Evolutionary conservation across 2,797 vertebrate genomes (phyloP).

Genomic region (Hypotaenidia philippensis): DNA sequence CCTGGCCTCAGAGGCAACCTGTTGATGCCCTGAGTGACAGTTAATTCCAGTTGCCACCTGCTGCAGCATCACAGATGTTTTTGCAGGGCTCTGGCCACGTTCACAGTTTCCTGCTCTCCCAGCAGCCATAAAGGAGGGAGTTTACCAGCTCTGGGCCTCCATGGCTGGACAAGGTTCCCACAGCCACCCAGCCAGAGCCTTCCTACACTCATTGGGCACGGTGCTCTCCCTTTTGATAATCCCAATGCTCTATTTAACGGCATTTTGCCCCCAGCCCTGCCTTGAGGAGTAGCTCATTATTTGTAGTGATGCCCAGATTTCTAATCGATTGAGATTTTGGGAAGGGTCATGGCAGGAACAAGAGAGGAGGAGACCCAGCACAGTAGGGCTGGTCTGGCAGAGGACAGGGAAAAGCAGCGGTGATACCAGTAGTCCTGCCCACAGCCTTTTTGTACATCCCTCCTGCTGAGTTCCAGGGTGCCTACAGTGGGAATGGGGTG

Average conservation of each 20-base stretch:
- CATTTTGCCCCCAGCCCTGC: background rate
- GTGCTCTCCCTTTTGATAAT: background rate
- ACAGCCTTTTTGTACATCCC: background rate
- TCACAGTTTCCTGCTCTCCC: background rate
- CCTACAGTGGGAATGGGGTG: rapidly evolving
- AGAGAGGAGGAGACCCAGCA: background rate
- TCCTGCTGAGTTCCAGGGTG: background rate
- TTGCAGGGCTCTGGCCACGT: rapidly evolving
- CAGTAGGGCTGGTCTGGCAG: background rate
- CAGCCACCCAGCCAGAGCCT: background rate
- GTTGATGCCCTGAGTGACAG: background rate
- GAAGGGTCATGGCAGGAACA: background rate
- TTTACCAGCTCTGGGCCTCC: background rate
- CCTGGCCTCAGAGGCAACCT: background rate
- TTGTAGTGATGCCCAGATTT: background rate
- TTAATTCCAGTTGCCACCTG: background rate
- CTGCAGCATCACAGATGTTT: background rate
- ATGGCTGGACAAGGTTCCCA: no score
- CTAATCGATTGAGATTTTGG: background rate
- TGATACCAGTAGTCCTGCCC: background rate
- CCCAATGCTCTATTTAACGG: background rate
- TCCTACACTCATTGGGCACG: rapidly evolving
- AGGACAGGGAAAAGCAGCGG: background rate
- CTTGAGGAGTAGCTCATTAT: background rate
- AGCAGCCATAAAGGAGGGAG: background rate